phyloP scores from a whole-genome alignment of 2,113 vertebrate genomes.

The Chaetodon trifascialis region DNA sequence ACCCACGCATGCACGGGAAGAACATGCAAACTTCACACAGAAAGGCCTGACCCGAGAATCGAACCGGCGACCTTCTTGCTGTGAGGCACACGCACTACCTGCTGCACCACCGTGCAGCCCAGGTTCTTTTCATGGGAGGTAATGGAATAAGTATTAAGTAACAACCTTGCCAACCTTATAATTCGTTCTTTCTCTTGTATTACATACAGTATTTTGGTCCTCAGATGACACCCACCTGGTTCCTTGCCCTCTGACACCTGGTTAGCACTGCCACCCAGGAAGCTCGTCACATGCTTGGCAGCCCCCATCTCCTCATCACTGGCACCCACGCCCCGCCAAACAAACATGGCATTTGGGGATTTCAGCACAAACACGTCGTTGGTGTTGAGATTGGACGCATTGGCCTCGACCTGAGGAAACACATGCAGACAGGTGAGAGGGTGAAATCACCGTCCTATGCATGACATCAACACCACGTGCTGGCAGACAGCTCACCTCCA shows the following conservation, averaged over 20 bases:
- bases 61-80: no score
- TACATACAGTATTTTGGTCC: background rate
- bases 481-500: constrained; percentile 78
- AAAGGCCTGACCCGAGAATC: no score
- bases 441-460: background rate
- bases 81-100: no score
- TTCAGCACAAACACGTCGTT: constrained; percentile 88
- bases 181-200: background rate
- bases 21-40: no score
- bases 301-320: constrained; percentile 78
- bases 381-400: constrained; percentile 82
- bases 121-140: background rate
- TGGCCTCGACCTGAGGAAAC: constrained; percentile 71
- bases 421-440: background rate
- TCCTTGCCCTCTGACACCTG: constrained; percentile 84
- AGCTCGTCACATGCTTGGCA: constrained; percentile 78
- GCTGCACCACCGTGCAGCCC: no score
- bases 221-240: constrained; percentile 75
- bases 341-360: constrained; percentile 44
- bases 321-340: constrained; percentile 84
- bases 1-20: no score
- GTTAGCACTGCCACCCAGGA: constrained; percentile 77
- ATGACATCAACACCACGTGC: background rate
- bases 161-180: background rate
- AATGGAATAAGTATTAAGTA: background rate